Evolutionary conservation across 2,113 vertebrate species (phyloP).

Genomic region (Vombatus ursinus): DNA sequence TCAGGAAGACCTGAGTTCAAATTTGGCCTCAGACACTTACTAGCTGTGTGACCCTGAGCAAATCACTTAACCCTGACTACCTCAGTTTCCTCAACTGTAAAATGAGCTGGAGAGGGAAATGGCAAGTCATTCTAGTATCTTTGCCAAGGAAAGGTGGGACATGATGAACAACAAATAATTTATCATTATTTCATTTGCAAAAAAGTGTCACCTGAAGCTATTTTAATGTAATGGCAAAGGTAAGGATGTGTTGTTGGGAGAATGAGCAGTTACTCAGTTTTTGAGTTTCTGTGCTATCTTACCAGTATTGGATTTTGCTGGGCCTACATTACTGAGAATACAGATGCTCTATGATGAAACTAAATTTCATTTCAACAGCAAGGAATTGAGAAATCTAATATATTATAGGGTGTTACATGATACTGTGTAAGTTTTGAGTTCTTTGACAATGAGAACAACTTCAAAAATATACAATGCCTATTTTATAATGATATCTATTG

Average conservation of each 20-base stretch:
- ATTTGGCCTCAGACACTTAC: not conserved
- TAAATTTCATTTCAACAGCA: slow-evolving; percentile 53
- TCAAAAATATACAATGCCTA: slow-evolving; percentile 57
- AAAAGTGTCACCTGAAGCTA: slow-evolving; percentile 43
- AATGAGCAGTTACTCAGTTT: slow-evolving; percentile 40
- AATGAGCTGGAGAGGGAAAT: not conserved
- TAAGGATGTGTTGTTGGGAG: not conserved
- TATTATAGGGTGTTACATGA: not conserved
- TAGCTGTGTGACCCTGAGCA: not conserved
- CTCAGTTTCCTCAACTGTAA: not conserved
- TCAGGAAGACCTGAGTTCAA: not conserved
- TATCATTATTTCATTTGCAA: not conserved
- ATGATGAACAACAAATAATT: not conserved
- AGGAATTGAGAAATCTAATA: slow-evolving; percentile 26
- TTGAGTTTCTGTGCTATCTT: slow-evolving; percentile 44
- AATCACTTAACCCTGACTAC: not conserved
- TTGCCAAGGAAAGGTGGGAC: not conserved
- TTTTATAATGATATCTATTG: slow-evolving; percentile 14
- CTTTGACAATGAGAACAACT: slow-evolving; percentile 27
- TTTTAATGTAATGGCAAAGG: slow-evolving; percentile 42
- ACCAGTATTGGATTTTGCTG: slow-evolving; percentile 43
- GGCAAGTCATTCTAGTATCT: not conserved
- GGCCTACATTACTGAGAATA: slow-evolving; percentile 32
- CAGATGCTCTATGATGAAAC: slow-evolving; percentile 50
- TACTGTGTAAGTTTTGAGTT: slow-evolving; percentile 24